Evolutionary conservation across 2,113 vertebrate genomes (phyloP).

Genomic region (Salvelinus alpinus): DNA sequence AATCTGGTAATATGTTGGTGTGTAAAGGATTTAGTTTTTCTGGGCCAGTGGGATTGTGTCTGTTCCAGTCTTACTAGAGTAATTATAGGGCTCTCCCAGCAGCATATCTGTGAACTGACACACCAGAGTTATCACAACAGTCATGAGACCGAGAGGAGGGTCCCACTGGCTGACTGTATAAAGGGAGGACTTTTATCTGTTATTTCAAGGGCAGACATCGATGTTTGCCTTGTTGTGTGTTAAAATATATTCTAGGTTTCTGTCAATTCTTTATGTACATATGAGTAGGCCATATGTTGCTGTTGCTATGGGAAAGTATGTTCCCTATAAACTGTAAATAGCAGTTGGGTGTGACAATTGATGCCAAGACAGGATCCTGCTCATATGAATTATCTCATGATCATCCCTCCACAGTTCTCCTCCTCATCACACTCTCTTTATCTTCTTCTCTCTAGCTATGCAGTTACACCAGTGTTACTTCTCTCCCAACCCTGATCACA

Average conservation of each 20-base stretch:
- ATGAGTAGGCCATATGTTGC: not conserved
- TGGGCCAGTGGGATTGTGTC: conserved; percentile 17
- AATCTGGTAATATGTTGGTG: not conserved
- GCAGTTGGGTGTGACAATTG: too few species aligned
- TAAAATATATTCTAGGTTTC: too few species aligned
- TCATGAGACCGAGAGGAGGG: too few species aligned
- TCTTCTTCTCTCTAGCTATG: not conserved
- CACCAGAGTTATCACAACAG: too few species aligned
- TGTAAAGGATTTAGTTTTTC: conserved; percentile 15
- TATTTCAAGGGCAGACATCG: too few species aligned
- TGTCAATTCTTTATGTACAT: too few species aligned
- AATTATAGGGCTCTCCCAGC: too few species aligned
- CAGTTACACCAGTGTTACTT: not conserved
- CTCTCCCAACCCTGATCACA: not conserved
- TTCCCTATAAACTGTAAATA: too few species aligned
- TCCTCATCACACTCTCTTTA: not conserved
- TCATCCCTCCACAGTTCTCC: not conserved
- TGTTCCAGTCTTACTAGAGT: not conserved
- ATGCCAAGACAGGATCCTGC: not conserved
- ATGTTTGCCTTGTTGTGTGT: too few species aligned
- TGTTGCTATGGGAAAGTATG: not conserved
- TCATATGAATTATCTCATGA: not conserved
- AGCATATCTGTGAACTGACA: too few species aligned
- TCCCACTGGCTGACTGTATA: too few species aligned
- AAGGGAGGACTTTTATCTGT: too few species aligned